Percentiles rank a stretch among this genome's conserved stretches.
These are phyloP conservation scores for Athene noctua DNA, from an alignment of 2,113 vertebrate species.

Conservation along the genomic window DNA sequence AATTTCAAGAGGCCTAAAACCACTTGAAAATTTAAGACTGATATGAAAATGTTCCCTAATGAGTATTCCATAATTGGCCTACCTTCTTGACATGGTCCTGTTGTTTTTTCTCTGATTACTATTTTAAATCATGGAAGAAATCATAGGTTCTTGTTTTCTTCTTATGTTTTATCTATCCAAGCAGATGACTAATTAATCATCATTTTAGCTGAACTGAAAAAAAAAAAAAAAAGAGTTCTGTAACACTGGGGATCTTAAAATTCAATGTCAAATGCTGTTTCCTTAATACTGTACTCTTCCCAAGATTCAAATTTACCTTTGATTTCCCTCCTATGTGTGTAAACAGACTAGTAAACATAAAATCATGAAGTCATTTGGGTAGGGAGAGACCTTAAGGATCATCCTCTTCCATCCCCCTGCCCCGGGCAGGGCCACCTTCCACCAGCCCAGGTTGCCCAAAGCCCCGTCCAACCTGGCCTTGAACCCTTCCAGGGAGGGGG, in stretches of 20 bases:
- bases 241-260: not conserved
- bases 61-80: not conserved
- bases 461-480: too few relatives aligned
- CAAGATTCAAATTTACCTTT: not conserved
- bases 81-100: not conserved
- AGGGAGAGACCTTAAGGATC: rapidly evolving
- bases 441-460: too few relatives aligned
- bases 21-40: not conserved
- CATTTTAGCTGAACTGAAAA: not conserved
- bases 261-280: not conserved
- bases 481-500: too few relatives aligned
- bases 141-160: not conserved
- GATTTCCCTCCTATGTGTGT: not conserved
- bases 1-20: not conserved
- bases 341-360: not conserved
- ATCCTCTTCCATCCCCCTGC: too few relatives aligned
- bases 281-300: not conserved
- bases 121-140: not conserved
- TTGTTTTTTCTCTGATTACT: not conserved
- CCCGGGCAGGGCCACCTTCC: too few relatives aligned
- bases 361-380: not conserved
- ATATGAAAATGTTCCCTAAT: not conserved
- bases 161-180: not conserved
- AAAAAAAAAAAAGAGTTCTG: not conserved
- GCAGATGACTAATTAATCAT: not conserved